Percentiles rank a stretch among this genome's conserved stretches.
Evolutionary conservation across 2,888 invertebrate species (phyloP).

Genomic region (Lathronympha strigana): DNA sequence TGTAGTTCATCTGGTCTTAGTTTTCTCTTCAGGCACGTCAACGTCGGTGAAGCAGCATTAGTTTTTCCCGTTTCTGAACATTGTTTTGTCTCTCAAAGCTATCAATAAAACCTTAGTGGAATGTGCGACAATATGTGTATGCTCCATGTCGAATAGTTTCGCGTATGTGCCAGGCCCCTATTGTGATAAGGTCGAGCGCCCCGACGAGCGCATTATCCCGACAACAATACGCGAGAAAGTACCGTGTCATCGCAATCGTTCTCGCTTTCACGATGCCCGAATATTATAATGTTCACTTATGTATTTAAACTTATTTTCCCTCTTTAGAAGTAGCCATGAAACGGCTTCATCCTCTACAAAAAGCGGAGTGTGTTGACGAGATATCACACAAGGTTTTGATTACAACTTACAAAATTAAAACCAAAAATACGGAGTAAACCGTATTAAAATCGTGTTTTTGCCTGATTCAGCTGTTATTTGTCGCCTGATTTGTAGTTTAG

Average conservation of each 20-base stretch:
- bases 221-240: conserved; percentile 40
- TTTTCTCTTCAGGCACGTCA: neutral
- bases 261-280: conserved; percentile 37
- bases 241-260: conserved; percentile 40
- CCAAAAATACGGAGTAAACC: neutral
- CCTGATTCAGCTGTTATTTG: neutral
- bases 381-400: too few relatives aligned
- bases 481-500: neutral
- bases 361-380: too few relatives aligned
- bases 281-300: conserved; percentile 23
- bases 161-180: conserved; percentile 30
- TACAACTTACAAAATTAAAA: too few relatives aligned
- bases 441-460: neutral
- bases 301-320: neutral
- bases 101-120: neutral
- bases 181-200: conserved; percentile 39
- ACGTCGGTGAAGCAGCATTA: neutral
- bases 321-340: neutral
- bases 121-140: neutral
- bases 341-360: neutral
- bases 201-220: conserved; percentile 35
- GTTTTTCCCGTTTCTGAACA: neutral
- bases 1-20: neutral
- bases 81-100: neutral
- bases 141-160: neutral